Evolutionary conservation across 1,140 invertebrate genomes (phyloP).

Genomic region (Aphelenchoides besseyi): DNA sequence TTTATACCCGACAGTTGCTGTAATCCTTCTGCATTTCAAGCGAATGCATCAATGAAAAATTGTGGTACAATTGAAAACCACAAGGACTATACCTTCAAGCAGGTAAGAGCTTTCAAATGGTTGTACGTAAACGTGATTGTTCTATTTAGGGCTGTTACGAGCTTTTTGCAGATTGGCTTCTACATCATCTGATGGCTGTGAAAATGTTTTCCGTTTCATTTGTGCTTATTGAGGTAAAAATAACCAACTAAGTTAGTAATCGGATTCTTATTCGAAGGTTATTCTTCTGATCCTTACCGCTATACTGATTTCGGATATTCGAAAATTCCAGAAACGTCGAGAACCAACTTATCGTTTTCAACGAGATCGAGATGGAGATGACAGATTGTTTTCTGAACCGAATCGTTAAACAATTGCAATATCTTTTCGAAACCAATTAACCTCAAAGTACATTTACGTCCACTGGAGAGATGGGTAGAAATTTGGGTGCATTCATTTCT

Average conservation of each 20-base stretch:
- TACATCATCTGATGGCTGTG: constrained; percentile 50
- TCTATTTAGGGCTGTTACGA: constrained; percentile 47
- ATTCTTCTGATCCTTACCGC: not conserved
- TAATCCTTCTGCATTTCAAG: constrained; percentile 37
- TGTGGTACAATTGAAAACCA: constrained; percentile 48
- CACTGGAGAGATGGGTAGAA: too few relatives aligned
- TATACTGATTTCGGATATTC: not conserved
- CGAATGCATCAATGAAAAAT: constrained; percentile 41
- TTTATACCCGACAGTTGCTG: constrained; percentile 61
- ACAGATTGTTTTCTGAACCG: not conserved
- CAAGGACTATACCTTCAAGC: constrained; percentile 27
- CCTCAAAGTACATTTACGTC: too few relatives aligned
- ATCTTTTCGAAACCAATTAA: too few relatives aligned
- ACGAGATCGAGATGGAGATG: not conserved
- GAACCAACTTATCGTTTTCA: constrained; percentile 19
- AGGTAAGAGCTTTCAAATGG: constrained; percentile 27
- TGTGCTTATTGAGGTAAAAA: constrained; percentile 51
- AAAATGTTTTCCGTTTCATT: constrained; percentile 42
- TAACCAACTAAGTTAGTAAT: too few relatives aligned
- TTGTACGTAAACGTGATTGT: not conserved
- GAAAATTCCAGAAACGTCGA: constrained; percentile 4
- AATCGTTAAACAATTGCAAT: too few relatives aligned
- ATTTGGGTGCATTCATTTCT: too few relatives aligned
- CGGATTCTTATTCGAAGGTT: not conserved
- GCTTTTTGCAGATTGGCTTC: constrained; percentile 56